Percentiles rank a stretch among this genome's conserved stretches.
phyloP scores from a whole-genome alignment of 2,797 vertebrate genomes.

The Echeneis naucrates region DNA sequence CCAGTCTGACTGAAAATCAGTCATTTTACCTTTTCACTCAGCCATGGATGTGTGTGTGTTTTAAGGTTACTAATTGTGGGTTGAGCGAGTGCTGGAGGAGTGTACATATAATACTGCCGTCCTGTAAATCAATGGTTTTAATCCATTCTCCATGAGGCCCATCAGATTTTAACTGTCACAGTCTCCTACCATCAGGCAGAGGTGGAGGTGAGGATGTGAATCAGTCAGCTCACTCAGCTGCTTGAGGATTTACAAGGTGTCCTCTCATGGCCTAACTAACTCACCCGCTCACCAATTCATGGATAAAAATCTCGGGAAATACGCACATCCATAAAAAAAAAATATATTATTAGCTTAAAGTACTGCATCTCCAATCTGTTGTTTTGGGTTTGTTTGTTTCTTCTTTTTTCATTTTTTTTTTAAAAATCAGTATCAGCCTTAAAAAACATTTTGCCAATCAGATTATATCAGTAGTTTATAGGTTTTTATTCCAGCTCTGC shows the following conservation, averaged over 20 bases:
- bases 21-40: constrained; percentile 63
- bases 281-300: constrained; percentile 20
- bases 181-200: constrained; percentile 17
- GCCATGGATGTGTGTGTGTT: constrained; percentile 59
- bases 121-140: constrained; percentile 59
- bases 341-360: constrained; percentile 32
- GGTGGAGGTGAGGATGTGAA: constrained; percentile 19
- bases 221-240: constrained; percentile 14
- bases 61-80: constrained; percentile 57
- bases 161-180: constrained; percentile 14
- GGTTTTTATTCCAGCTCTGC: constrained; percentile 34
- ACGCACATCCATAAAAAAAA: constrained; percentile 9
- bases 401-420: too few species aligned
- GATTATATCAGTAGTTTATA: constrained; percentile 40
- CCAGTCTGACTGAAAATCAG: constrained; percentile 47
- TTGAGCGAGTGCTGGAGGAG: constrained; percentile 51
- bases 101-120: constrained; percentile 61
- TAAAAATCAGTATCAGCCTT: constrained; percentile 57
- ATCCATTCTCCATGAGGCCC: constrained; percentile 31
- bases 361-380: constrained; percentile 25
- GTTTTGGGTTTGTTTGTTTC: constrained; percentile 16
- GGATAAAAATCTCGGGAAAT: constrained; percentile 13
- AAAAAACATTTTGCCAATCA: constrained; percentile 57
- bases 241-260: constrained; percentile 19
- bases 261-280: constrained; percentile 39